Evolutionary conservation across 2,113 vertebrate species (phyloP).

Genomic region (Colaptes auratus): DNA sequence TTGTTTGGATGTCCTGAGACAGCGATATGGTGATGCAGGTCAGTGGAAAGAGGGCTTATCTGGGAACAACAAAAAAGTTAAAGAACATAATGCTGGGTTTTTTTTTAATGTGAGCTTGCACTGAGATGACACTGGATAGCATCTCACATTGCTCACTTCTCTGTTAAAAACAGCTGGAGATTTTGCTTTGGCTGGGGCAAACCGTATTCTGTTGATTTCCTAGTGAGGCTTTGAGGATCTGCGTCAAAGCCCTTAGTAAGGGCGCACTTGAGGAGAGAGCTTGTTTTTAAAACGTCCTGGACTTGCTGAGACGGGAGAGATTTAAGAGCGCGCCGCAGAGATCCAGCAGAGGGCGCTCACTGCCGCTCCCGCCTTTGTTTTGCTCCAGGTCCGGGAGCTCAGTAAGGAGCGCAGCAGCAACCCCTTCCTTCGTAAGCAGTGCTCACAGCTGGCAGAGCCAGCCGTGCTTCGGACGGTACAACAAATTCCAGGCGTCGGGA

Average conservation of each 20-base stretch:
- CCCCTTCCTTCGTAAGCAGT: constrained; percentile 77
- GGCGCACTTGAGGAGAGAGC: neutral
- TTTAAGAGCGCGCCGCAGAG: neutral
- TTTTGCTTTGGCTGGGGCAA: neutral
- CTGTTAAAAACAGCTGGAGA: neutral
- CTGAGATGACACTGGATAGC: neutral
- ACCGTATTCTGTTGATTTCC: neutral
- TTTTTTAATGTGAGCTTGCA: neutral
- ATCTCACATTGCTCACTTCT: neutral
- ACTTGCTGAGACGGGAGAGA: neutral
- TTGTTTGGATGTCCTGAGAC: neutral
- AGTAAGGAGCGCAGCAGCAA: constrained; percentile 76
- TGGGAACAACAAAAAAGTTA: neutral
- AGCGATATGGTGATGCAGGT: neutral
- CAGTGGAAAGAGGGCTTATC: neutral
- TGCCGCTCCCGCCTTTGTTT: neutral
- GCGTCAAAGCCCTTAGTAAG: neutral
- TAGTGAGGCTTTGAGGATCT: neutral
- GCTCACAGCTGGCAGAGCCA: constrained; percentile 63
- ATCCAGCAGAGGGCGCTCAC: neutral
- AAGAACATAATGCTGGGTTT: neutral
- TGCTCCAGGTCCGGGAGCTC: constrained; percentile 83
- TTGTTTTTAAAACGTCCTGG: neutral
- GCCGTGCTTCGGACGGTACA: constrained; percentile 79
- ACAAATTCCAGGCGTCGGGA: constrained; percentile 88